Evolutionary conservation across 2,888 invertebrate species (phyloP).

Genomic region (Gryllus longicercus): DNA sequence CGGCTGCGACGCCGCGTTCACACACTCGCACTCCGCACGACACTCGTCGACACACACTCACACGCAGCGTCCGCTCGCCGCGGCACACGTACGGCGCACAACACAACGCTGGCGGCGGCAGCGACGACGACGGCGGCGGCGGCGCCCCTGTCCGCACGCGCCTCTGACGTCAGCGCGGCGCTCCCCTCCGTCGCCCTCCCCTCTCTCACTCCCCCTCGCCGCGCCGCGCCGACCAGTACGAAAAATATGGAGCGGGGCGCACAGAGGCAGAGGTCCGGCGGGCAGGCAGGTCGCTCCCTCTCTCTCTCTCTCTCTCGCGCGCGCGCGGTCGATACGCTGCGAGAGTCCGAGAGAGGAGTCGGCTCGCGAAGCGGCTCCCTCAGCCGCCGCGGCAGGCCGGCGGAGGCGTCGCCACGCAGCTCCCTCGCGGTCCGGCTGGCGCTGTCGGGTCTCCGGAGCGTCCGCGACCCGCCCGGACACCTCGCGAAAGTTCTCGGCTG

Average conservation of each 20-base stretch:
- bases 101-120: background rate
- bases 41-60: background rate
- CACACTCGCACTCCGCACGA: background rate
- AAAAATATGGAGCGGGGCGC: background rate
- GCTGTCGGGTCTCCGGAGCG: background rate
- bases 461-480: background rate
- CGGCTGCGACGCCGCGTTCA: background rate
- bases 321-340: background rate
- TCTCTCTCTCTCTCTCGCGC: background rate
- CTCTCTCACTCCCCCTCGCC: background rate
- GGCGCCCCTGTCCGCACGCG: background rate
- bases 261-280: too few relatives aligned
- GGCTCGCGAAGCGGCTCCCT: background rate
- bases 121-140: background rate
- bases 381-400: background rate
- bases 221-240: background rate
- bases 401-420: background rate
- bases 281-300: too few relatives aligned
- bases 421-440: background rate
- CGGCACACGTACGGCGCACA: background rate
- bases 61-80: background rate
- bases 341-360: background rate
- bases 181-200: background rate
- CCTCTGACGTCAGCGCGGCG: slow-evolving; percentile 1
- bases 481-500: background rate